Evolutionary conservation across 2,888 invertebrate genomes (phyloP).

Genomic region (Caenorhabditis uteleia): DNA sequence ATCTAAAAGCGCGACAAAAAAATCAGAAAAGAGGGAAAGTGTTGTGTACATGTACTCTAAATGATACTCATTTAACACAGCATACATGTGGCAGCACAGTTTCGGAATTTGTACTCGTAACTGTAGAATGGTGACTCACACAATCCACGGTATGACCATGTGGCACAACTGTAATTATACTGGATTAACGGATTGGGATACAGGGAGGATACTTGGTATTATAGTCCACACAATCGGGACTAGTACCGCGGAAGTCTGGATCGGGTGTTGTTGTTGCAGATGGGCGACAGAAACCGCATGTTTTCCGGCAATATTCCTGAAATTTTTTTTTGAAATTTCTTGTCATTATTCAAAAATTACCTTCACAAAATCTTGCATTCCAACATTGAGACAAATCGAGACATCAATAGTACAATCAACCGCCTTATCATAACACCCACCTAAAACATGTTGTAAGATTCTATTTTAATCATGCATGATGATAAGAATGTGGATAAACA

Average conservation of each 20-base stretch:
- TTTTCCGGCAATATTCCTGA: slow-evolving; percentile 31
- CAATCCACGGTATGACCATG: slow-evolving; percentile 30
- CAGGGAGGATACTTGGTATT: slow-evolving; percentile 22
- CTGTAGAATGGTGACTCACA: slow-evolving; percentile 35
- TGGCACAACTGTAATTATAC: slow-evolving; percentile 32
- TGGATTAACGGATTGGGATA: neutral
- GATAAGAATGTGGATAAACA: too few relatives aligned
- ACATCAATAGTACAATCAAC: slow-evolving; percentile 27
- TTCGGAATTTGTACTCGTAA: slow-evolving; percentile 23
- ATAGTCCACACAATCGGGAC: slow-evolving; percentile 32
- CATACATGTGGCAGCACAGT: slow-evolving; percentile 31
- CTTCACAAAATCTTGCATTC: slow-evolving; percentile 28
- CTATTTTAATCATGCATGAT: neutral
- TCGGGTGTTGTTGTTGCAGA: slow-evolving; percentile 25
- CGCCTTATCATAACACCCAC: slow-evolving; percentile 31
- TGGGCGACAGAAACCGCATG: slow-evolving; percentile 36
- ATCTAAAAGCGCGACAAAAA: too few relatives aligned
- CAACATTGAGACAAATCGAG: slow-evolving; percentile 32
- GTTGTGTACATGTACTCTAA: neutral
- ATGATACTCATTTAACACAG: slow-evolving; percentile 14
- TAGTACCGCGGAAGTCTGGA: slow-evolving; percentile 22
- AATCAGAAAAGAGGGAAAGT: neutral
- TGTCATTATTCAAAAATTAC: slow-evolving; percentile 2
- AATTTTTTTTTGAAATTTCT: neutral
- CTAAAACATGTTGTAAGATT: too few relatives aligned